Evolutionary conservation across 2,113 vertebrate genomes (phyloP), one percentile per base, ranked within the genome.

Genomic region (Ictalurus punctatus): DNA sequence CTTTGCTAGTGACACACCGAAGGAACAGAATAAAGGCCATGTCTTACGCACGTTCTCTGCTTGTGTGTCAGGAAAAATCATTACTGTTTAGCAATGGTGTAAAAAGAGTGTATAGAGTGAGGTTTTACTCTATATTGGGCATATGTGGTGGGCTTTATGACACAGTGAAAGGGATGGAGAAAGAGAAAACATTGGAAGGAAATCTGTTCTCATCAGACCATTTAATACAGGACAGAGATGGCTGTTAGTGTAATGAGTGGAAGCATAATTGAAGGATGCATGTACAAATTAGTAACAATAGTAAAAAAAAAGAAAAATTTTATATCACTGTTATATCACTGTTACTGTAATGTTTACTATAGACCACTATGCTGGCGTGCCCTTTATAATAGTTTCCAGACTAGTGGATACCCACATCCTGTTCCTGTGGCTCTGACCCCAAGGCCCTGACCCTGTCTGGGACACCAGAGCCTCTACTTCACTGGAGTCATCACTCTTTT

Each of bases 351-450:
- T 59, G 54, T 86, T 40, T 86, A 59, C 54, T 74, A 74, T 83
- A 83, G 84, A 86, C 67, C 92, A 93, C 83, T 88, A 84, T 93
- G 92, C 91, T 94, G 92, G 89, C 88, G 78, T 93, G 93, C 92
- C 91, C 92, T 92, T 92, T 40, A 93, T 95, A 95, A 95, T 93
- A 95, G 93, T 95, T 96, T 95, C 94, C 95, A 94, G 91, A 90
- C 90, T 89, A 92, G 94, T 92, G 89, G 92, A 91, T 91, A 93
- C 93, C 93, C 93, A 92, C 94, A 95, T 96, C 95, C 94, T 95
- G 93, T 94, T 94, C 81, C 88, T 94, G 89, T 90, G 83, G 89
- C 94, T 92, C 89, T 91, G 89, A 90, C 94, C 91, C 80, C 71
- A 84, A 94, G 92, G 93, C 93, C 93, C 92, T 93, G 92, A 92